Evolutionary conservation across 2,888 invertebrate genomes (phyloP), one percentile per base, ranked within the genome.

Genomic region (Tetanocera ferruginea): DNA sequence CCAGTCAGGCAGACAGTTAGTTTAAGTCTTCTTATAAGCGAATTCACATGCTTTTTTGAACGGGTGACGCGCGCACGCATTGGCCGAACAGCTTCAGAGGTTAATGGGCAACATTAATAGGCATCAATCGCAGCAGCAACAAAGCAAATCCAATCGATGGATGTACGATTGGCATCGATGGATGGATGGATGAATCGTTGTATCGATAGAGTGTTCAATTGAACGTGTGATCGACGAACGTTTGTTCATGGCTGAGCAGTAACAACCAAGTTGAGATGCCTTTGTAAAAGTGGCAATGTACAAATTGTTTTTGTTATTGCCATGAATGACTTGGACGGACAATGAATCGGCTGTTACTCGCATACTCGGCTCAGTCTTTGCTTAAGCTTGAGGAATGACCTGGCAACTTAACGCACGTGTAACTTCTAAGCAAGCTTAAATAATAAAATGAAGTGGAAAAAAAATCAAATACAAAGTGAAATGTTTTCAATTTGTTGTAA

Each of bases 41-140:
- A 43, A 43, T 67, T 67, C 43, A 34, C 67, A 37, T 67, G 43
- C 6, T 34, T 28, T 28, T 43, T 11, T 43, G 14, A 4, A 67
- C 34, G 67, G n/a, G 17, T 31, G 6, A 37, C 67, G 69, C 69
- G 51, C 69, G 52, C 69, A 70, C 69, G 25, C 69, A 23, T 25
- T 23, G 34, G 69, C 69, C 69, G 69, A 76, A 67, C 78, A 62
- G 52, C 80, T 23, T 28, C 70, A 83, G 85, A 86, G 85, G 85
- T 85, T 85, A 85, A 85, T 85, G 85, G 87, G 87, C 85, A 86
- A 79, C 85, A 85, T 85, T 86, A 85, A 85, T 84, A 84, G 64
- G 51, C 28, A 25, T 43, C 62, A 31, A 17, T 34, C n/a, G 28
- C 52, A 64, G 52, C 75, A 34, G 62, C 34, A 19, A 71, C 52